These are phyloP conservation scores for Rhopalosiphum padi DNA, from an alignment of 1,140 invertebrate species.

Conservation along the genomic window DNA sequence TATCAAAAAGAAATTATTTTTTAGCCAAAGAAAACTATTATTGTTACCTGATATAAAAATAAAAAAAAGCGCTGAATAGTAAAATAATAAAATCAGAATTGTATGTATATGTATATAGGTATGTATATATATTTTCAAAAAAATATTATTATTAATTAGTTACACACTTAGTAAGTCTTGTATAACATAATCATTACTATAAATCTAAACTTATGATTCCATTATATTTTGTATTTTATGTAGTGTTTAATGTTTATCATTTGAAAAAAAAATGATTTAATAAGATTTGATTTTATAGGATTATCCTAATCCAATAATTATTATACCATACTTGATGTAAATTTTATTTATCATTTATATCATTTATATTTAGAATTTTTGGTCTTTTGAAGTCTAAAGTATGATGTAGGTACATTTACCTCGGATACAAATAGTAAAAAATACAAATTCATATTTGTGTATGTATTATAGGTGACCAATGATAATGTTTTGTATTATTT, in stretches of 20 bases:
- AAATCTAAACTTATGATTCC: too few species aligned
- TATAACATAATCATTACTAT: background rate
- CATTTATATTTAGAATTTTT: background rate
- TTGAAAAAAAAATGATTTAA: background rate
- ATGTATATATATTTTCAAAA: too few species aligned
- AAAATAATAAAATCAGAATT: too few species aligned
- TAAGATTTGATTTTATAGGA: background rate
- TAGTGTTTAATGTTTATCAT: background rate
- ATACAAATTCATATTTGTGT: too few species aligned
- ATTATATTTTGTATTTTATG: background rate
- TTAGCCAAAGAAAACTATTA: background rate
- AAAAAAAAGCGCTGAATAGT: too few species aligned
- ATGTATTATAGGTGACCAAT: too few species aligned
- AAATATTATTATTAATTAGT: too few species aligned
- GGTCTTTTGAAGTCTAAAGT: background rate
- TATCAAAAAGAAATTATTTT: background rate
- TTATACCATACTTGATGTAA: background rate
- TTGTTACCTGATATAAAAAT: too few species aligned
- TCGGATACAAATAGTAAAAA: too few species aligned
- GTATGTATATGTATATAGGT: too few species aligned
- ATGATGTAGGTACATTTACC: too few species aligned
- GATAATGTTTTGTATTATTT: too few species aligned
- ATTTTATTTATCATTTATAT: background rate
- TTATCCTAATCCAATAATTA: background rate
- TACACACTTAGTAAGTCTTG: background rate